These are phyloP conservation scores for Bambusicola thoracicus DNA, from an alignment of 2,113 vertebrate species.

Conservation along the genomic window DNA sequence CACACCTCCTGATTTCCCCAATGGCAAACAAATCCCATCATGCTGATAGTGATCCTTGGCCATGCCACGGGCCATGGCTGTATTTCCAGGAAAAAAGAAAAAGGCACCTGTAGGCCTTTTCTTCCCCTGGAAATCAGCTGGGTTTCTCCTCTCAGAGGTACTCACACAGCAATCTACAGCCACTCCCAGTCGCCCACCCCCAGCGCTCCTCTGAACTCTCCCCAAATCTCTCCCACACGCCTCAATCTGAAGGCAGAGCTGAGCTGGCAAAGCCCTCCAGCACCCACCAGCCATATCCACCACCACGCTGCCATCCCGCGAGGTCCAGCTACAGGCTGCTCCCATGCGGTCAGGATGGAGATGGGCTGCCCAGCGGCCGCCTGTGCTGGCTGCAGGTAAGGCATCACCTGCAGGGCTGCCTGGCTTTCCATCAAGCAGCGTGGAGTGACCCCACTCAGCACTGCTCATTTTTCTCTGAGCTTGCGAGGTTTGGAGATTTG, in stretches of 20 bases:
- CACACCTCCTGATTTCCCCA: accelerated
- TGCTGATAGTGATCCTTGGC: not conserved
- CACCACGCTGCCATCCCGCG: not conserved
- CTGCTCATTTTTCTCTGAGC: constrained; percentile 54
- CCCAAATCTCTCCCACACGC: constrained; percentile 54
- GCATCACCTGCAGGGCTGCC: not conserved
- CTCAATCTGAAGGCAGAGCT: constrained; percentile 43
- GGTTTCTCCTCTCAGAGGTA: constrained; percentile 15
- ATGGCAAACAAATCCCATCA: not conserved
- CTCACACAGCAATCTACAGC: not conserved
- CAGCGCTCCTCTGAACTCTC: constrained; percentile 36
- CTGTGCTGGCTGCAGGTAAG: accelerated
- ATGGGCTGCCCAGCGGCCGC: not conserved
- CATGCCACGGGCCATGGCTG: not conserved
- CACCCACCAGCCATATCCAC: not conserved
- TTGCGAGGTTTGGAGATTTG: constrained; percentile 48
- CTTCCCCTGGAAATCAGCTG: not conserved
- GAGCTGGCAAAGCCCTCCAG: constrained; percentile 43
- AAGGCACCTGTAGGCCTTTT: constrained; percentile 13
- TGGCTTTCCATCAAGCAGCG: not conserved
- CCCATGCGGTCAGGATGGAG: not conserved
- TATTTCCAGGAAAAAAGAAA: not conserved
- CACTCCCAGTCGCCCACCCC: not conserved
- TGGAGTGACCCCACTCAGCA: not conserved
- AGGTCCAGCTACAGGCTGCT: accelerated